Evolutionary conservation across 2,113 vertebrate species (phyloP).

Genomic region (Casuarius casuarius): DNA sequence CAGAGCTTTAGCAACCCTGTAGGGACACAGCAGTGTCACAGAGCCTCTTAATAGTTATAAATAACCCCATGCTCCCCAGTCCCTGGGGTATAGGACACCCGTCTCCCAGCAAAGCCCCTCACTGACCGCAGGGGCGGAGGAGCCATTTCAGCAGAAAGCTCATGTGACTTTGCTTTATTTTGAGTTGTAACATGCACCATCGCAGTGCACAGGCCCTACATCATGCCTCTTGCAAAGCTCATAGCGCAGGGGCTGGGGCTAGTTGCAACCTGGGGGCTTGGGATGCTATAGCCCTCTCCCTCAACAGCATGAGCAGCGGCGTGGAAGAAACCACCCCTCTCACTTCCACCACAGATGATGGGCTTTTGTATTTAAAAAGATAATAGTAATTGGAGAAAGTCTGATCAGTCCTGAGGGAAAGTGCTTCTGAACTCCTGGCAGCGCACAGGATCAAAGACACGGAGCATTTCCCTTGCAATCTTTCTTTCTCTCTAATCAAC

Average conservation of each 20-base stretch:
- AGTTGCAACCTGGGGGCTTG: fast-evolving
- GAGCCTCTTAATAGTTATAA: too few species aligned
- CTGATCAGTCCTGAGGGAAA: neutral
- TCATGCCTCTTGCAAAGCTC: neutral
- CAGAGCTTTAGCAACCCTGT: too few species aligned
- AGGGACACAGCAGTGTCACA: too few species aligned
- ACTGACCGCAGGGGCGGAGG: neutral
- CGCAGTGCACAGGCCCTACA: too few species aligned
- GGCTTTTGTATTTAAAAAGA: neutral
- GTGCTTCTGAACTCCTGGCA: neutral
- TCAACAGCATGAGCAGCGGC: too few species aligned
- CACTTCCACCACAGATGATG: neutral
- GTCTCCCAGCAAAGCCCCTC: neutral
- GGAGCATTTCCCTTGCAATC: neutral
- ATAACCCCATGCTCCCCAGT: too few species aligned
- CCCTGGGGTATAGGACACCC: too few species aligned
- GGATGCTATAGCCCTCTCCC: neutral
- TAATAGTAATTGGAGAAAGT: fast-evolving
- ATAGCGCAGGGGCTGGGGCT: fast-evolving
- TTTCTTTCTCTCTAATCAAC: neutral
- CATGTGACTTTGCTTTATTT: neutral
- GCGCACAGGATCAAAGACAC: neutral
- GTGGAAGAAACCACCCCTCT: neutral
- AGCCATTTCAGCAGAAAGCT: neutral
- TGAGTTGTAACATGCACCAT: too few species aligned